Conservation (phyloP, 2,888 invertebrate genomes). For the Cartodere bifasciata region DNA sequence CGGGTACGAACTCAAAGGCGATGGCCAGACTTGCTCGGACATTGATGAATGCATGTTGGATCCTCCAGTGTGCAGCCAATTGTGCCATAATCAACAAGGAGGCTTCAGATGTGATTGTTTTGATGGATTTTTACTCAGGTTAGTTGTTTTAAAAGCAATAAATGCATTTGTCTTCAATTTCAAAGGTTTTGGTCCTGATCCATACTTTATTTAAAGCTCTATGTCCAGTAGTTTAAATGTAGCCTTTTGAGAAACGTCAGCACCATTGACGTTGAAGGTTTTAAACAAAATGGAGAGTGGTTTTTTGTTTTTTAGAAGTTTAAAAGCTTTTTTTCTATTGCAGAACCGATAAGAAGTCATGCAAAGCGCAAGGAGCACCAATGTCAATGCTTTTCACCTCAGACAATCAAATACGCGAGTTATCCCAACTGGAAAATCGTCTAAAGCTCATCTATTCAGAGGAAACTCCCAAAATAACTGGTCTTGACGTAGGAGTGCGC, state of each 20-base stretch:
- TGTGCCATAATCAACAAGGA: slow-evolving; percentile 44
- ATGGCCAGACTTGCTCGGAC: slow-evolving; percentile 49
- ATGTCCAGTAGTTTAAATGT: too few species aligned
- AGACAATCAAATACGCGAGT: slow-evolving; percentile 43
- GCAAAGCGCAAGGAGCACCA: slow-evolving; percentile 49
- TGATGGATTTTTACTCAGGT: slow-evolving; percentile 45
- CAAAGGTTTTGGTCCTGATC: too few species aligned
- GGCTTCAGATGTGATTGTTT: slow-evolving; percentile 47
- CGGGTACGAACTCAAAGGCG: slow-evolving; percentile 43
- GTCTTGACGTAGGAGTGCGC: slow-evolving; percentile 40
- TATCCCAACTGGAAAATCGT: slow-evolving; percentile 30
- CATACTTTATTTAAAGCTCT: too few species aligned
- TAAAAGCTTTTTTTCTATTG: slow-evolving; percentile 12
- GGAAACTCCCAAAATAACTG: slow-evolving; percentile 37
- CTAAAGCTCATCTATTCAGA: slow-evolving; percentile 33
- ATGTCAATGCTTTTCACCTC: slow-evolving; percentile 43
- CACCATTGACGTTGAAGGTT: too few species aligned
- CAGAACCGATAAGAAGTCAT: slow-evolving; percentile 48
- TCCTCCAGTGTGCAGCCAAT: slow-evolving; percentile 49
- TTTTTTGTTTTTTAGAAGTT: not conserved
- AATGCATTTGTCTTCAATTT: too few species aligned
- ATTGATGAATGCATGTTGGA: slow-evolving; percentile 55
- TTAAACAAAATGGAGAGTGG: not conserved
- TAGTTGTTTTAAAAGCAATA: too few species aligned
- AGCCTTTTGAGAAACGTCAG: too few species aligned